phyloP scores from a whole-genome alignment of 2,113 vertebrate species.

The Ophiodon elongatus region DNA sequence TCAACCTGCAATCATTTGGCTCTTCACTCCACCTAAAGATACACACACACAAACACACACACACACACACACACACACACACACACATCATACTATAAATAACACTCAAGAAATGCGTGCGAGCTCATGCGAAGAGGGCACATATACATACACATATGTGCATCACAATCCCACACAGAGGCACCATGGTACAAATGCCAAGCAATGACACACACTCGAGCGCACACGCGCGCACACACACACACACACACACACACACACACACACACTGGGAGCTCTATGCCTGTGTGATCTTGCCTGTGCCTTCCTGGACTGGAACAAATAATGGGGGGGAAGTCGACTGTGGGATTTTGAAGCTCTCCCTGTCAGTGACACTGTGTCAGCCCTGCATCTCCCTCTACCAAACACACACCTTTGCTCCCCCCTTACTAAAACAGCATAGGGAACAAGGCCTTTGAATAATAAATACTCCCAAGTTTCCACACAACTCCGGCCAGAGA shows the following conservation, averaged over 20 bases:
- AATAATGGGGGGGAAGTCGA: conserved; percentile 80
- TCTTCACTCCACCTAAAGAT: conserved; percentile 4
- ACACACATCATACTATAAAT: neutral
- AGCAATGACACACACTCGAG: conserved; percentile 38
- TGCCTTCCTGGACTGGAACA: conserved; percentile 78
- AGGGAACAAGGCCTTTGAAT: conserved; percentile 87
- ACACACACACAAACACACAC: neutral
- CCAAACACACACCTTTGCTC: conserved; percentile 82
- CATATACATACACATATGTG: conserved; percentile 23
- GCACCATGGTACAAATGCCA: conserved; percentile 26
- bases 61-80: neutral
- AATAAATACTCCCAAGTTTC: conserved; percentile 86
- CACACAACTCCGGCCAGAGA: conserved; percentile 80
- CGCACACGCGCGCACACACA: conserved; percentile 10
- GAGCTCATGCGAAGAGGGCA: conserved; percentile 22
- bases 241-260: conserved; percentile 41
- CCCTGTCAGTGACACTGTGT: conserved; percentile 85
- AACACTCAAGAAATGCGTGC: neutral
- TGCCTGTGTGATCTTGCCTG: conserved; percentile 68
- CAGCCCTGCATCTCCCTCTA: conserved; percentile 79
- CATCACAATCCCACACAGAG: conserved; percentile 32
- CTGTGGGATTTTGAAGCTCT: conserved; percentile 81
- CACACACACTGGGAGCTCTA: conserved; percentile 30
- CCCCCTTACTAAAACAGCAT: conserved; percentile 79
- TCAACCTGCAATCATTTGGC: conserved; percentile 33